Conservation (phyloP, 2,888 invertebrate species). For the Ganaspis brasiliensis region DNA sequence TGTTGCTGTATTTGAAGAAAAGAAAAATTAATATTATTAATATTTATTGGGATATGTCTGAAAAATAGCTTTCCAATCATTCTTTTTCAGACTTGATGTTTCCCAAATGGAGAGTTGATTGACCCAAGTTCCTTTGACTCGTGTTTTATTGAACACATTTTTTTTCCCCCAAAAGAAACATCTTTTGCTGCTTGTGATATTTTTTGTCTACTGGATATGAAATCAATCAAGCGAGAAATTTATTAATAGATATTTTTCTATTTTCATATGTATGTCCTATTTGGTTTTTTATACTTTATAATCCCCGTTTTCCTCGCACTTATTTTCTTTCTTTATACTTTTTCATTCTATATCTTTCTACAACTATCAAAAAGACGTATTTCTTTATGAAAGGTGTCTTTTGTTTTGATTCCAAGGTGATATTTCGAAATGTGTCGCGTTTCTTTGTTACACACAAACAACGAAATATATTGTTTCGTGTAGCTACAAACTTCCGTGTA, state of each 20-base stretch:
- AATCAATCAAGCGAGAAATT: not conserved
- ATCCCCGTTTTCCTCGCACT: too few relatives aligned
- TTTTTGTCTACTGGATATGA: not conserved
- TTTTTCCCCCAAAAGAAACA: not conserved
- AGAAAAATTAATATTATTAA: not conserved
- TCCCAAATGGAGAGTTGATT: not conserved
- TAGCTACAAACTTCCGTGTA: not conserved
- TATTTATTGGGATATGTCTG: not conserved
- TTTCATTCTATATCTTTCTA: too few relatives aligned
- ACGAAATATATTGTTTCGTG: not conserved
- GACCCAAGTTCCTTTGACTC: not conserved
- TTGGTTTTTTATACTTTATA: too few relatives aligned
- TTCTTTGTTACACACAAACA: not conserved
- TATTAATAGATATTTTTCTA: not conserved
- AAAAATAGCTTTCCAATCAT: conserved; percentile 9
- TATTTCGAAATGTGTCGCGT: not conserved
- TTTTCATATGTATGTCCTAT: too few relatives aligned
- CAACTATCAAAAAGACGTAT: too few relatives aligned
- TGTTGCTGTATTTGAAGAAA: not conserved
- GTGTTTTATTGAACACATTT: not conserved
- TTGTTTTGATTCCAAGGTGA: not conserved
- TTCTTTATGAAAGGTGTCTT: not conserved
- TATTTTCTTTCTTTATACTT: too few relatives aligned
- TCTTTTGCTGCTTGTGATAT: not conserved
- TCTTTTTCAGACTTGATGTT: not conserved